A percentile compares a stretch with the other conserved stretches of the same genome.
phyloP scores from a whole-genome alignment of 2,888 invertebrate genomes.

The Eugnorisma glareosa region DNA sequence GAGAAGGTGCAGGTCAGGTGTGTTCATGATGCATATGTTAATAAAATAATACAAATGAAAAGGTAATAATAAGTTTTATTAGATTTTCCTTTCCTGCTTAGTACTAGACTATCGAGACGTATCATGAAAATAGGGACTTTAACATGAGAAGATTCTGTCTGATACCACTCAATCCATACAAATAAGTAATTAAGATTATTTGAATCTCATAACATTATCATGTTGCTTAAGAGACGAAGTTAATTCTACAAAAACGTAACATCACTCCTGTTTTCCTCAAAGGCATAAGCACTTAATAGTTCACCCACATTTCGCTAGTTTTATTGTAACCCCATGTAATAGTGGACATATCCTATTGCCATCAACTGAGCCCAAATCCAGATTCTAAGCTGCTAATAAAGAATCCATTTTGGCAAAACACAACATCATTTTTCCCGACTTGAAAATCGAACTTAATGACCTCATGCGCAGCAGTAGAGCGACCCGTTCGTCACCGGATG shows the following conservation, averaged over 20 bases:
- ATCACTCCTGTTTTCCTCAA: background rate
- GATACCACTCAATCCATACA: conserved; percentile 1
- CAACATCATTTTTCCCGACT: background rate
- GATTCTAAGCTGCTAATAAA: background rate
- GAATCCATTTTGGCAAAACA: background rate
- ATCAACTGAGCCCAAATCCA: background rate
- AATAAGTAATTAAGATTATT: background rate
- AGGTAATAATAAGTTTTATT: conserved; percentile 16
- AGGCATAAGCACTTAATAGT: background rate
- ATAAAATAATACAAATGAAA: conserved; percentile 13
- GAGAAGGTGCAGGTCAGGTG: background rate
- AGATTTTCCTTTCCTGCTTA: conserved; percentile 5
- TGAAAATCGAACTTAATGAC: background rate
- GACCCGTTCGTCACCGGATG: background rate
- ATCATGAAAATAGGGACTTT: background rate
- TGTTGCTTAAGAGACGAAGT: background rate
- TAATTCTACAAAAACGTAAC: background rate
- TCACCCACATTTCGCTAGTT: background rate
- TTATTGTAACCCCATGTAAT: background rate
- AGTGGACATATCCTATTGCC: background rate
- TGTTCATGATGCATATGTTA: background rate
- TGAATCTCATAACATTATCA: conserved; percentile 8
- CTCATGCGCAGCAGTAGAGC: background rate
- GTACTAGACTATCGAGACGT: conserved; percentile 24
- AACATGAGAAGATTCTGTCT: background rate